Evolutionary conservation across 2,797 vertebrate genomes (phyloP).

Genomic region (Anabacerthia variegaticeps): DNA sequence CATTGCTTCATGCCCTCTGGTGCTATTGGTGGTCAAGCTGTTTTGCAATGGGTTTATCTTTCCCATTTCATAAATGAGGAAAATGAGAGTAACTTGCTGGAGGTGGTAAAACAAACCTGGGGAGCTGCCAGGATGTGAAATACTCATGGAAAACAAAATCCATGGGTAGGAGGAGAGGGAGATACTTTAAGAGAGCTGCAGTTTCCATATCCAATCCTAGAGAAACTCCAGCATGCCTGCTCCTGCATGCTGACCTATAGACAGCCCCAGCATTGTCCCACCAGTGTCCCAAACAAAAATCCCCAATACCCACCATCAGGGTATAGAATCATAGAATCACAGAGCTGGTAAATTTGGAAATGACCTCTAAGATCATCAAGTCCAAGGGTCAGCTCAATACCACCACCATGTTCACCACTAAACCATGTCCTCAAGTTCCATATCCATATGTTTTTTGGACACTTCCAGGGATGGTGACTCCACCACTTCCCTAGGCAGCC

Average conservation of each 20-base stretch:
- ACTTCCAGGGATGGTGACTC: neutral
- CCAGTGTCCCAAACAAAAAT: neutral
- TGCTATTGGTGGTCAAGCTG: neutral
- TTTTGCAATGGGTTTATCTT: constrained; percentile 30
- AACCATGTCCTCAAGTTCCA: neutral
- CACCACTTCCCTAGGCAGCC: neutral
- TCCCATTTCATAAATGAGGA: neutral
- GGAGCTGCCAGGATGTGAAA: neutral
- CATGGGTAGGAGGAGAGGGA: neutral
- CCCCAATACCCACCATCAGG: rapidly evolving
- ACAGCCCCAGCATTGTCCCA: neutral
- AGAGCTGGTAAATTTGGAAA: rapidly evolving
- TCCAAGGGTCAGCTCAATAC: neutral
- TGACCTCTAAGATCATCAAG: no score
- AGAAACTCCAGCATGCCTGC: neutral
- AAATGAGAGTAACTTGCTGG: neutral
- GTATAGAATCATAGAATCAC: no score
- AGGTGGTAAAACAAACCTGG: neutral
- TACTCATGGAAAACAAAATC: neutral
- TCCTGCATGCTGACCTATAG: neutral
- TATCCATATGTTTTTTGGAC: neutral
- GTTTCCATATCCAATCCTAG: neutral
- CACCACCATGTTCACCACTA: neutral
- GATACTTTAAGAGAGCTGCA: neutral
- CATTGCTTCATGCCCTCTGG: neutral